Base-by-base conservation (phyloP, 2,888 invertebrate species). In the Tachina grossa region DNA sequence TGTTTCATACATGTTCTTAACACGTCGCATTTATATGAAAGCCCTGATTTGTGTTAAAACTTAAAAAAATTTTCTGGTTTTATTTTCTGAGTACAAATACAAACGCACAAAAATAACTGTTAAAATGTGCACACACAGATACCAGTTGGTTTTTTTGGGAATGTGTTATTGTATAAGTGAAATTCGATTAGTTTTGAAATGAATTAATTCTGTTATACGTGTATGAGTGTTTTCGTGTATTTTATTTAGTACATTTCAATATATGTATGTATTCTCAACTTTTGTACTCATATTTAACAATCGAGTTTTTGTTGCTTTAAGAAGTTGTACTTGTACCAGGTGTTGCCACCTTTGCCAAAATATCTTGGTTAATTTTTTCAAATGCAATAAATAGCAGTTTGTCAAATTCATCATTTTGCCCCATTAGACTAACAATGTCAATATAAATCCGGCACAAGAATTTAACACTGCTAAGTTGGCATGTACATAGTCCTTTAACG, bases 1-100 rank as follows among this genome's bases (percentile, higher is more conserved):
- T 92, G 92, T 90, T 90, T 90, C 89, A 84, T 88, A 79, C 77
- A 65, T 82, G 87, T 84, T 85, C 87, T 83, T 76, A 83, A 76
- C 76, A 84, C 75, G 83, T 71, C 85, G 80, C 75, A 87, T 88
- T 88, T 88, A 88, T 88, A 88, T 88, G 80, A 83, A 86, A 84
- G 80, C 72, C 66, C 80, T 80, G 63, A 77, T 83, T 84, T 84
- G 59, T 85, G 10, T 84, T 80, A 6, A 75, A 71, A 75, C 76
- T 39, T 61, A 53, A 84, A 65, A 22, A 11, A 31, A 22, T 55
- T 51, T 59, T 22, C 31, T 61, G 51, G 2, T 53, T 43, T 74
- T 84, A 63, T 66, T 82, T 43, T 51, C 76, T 53, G 10, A 63
- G 19, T 22, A 22, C 19, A 43, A 41, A 59, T 43, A 75, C 61